Evolutionary conservation across 2,797 vertebrate genomes (phyloP).

Genomic region (Diglossa cyanea): DNA sequence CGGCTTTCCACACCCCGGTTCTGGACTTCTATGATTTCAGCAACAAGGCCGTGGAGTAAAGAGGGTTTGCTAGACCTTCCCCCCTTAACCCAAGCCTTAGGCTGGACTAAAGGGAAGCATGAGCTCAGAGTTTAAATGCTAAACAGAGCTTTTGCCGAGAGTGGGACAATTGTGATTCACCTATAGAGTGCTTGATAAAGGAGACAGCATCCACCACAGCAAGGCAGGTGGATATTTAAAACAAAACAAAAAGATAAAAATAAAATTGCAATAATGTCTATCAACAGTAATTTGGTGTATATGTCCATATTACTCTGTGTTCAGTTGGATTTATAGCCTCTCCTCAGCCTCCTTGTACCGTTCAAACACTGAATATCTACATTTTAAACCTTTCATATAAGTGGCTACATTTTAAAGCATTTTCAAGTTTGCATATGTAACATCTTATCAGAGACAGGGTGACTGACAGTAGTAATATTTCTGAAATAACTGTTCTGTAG

Average conservation of each 20-base stretch:
- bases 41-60: slow-evolving; percentile 51
- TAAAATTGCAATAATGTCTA: background rate
- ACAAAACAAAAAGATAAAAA: background rate
- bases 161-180: background rate
- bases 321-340: background rate
- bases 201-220: background rate
- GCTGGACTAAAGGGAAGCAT: background rate
- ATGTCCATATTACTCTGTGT: fast-evolving
- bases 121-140: background rate
- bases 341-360: background rate
- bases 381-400: background rate
- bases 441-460: background rate
- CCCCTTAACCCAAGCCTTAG: slow-evolving; percentile 4
- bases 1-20: slow-evolving; percentile 69
- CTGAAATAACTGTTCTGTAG: background rate
- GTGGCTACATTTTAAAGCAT: background rate
- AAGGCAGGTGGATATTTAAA: background rate
- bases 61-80: slow-evolving; percentile 19
- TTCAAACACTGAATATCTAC: background rate
- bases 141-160: background rate
- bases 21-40: slow-evolving; percentile 70
- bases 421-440: background rate
- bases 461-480: background rate
- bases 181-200: background rate
- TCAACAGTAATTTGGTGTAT: background rate